Conservation (phyloP, 1,140 invertebrate genomes). For the Bombyx mandarina region DNA sequence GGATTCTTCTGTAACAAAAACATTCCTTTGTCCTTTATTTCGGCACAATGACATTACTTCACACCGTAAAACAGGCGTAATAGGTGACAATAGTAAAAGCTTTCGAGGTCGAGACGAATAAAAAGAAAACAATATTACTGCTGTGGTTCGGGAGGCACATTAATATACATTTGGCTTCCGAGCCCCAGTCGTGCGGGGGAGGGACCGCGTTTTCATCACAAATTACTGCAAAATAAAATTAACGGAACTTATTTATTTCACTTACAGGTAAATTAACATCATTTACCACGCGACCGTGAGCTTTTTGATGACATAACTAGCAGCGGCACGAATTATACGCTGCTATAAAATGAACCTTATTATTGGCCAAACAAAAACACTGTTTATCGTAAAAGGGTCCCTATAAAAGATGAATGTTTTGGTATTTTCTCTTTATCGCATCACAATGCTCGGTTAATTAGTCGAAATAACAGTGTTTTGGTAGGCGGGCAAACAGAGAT, state of each 20-base stretch:
- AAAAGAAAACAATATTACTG: conserved; percentile 65
- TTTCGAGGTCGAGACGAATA: conserved; percentile 44
- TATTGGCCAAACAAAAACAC: too few species aligned
- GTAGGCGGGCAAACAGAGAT: conserved; percentile 59
- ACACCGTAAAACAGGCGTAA: conserved; percentile 48
- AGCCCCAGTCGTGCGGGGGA: conserved; percentile 15
- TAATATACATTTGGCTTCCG: conserved; percentile 61
- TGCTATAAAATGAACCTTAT: too few species aligned
- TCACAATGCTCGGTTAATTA: conserved; percentile 62
- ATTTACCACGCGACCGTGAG: conserved; percentile 1
- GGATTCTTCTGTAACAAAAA: conserved; percentile 9
- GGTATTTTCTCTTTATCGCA: conserved; percentile 38
- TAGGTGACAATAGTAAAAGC: conserved; percentile 60
- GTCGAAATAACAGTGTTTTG: conserved; percentile 59
- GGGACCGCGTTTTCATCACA: conserved; percentile 44
- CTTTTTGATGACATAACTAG: conserved; percentile 5
- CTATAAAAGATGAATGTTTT: conserved; percentile 32
- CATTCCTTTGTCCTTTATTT: conserved; percentile 20
- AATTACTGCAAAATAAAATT: conserved; percentile 61
- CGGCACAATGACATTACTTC: conserved; percentile 40
- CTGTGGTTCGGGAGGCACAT: conserved; percentile 51
- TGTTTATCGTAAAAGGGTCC: conserved; percentile 8
- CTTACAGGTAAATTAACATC: conserved; percentile 18
- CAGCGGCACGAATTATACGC: not conserved
- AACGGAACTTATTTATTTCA: conserved; percentile 49